These are phyloP conservation scores for Rotaria magnacalcarata DNA, from an alignment of 2,888 invertebrate genomes.

Conservation along the genomic window DNA sequence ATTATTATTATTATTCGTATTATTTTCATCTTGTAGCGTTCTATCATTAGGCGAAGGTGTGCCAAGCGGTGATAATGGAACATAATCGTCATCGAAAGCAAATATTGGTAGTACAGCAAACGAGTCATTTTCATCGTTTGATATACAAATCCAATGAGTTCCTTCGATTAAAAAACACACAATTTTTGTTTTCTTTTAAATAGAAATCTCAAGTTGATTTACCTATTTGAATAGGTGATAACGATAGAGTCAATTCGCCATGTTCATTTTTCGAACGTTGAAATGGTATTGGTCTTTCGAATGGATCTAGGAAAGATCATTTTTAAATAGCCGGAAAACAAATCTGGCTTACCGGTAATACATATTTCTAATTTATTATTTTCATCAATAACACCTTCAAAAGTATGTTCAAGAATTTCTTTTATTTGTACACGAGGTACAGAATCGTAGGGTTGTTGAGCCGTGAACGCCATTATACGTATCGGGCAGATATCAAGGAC, in stretches of 20 bases:
- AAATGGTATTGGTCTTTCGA: neutral
- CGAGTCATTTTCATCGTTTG: neutral
- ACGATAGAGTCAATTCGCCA: neutral
- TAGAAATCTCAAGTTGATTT: neutral
- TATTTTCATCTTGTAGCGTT: neutral
- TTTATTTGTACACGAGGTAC: neutral
- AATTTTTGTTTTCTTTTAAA: neutral
- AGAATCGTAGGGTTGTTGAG: neutral
- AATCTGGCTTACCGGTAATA: neutral
- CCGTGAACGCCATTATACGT: neutral
- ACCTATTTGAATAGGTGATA: neutral
- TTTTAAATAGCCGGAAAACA: neutral
- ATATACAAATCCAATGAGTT: neutral
- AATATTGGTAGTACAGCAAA: conserved; percentile 2
- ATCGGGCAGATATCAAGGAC: neutral
- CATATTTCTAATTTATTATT: neutral
- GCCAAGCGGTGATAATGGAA: neutral
- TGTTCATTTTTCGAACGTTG: neutral
- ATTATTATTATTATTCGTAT: neutral
- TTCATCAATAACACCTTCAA: neutral
- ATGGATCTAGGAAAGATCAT: neutral
- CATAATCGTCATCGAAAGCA: conserved; percentile 30
- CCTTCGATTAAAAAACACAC: neutral
- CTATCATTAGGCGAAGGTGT: neutral
- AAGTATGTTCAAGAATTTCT: neutral